phyloP scores from a whole-genome alignment of 1,140 invertebrate species.

The Ylistrum balloti region DNA sequence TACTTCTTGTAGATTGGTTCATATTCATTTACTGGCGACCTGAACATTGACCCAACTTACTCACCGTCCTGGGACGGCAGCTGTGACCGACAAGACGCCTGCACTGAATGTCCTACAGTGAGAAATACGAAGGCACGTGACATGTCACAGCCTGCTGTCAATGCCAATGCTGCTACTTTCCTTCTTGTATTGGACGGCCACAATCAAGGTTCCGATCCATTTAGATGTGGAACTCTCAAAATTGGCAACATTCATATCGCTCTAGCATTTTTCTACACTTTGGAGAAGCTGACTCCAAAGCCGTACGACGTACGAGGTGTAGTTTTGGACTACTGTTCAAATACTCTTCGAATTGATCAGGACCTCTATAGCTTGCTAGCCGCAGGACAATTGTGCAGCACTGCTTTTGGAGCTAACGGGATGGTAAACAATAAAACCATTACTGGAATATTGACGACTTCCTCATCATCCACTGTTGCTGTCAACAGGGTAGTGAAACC shows the following conservation, averaged over 20 bases:
- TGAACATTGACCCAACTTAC: conserved; percentile 55
- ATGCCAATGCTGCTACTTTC: conserved; percentile 63
- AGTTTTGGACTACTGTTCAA: conserved; percentile 78
- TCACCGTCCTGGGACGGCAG: conserved; percentile 71
- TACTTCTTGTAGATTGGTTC: conserved; percentile 71
- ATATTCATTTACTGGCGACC: conserved; percentile 60
- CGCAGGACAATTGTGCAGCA: conserved; percentile 74
- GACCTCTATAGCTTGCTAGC: conserved; percentile 80
- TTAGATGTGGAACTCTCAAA: conserved; percentile 74
- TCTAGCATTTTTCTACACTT: conserved; percentile 73
- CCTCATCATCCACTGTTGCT: conserved; percentile 69
- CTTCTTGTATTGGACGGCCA: conserved; percentile 74
- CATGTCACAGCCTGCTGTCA: conserved; percentile 55
- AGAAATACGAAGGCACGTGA: conserved; percentile 67
- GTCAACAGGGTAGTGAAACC: conserved; percentile 72
- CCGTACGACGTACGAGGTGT: conserved; percentile 69
- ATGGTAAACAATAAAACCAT: conserved; percentile 64
- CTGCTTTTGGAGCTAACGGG: conserved; percentile 56
- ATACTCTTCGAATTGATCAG: conserved; percentile 73
- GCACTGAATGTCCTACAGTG: conserved; percentile 75
- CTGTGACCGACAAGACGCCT: conserved; percentile 73
- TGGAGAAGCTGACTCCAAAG: conserved; percentile 53
- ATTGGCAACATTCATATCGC: conserved; percentile 69
- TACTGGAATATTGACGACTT: conserved; percentile 75
- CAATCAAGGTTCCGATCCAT: conserved; percentile 68